Base-by-base conservation (phyloP, 2,113 vertebrate genomes). In the Atractosteus spatula region DNA sequence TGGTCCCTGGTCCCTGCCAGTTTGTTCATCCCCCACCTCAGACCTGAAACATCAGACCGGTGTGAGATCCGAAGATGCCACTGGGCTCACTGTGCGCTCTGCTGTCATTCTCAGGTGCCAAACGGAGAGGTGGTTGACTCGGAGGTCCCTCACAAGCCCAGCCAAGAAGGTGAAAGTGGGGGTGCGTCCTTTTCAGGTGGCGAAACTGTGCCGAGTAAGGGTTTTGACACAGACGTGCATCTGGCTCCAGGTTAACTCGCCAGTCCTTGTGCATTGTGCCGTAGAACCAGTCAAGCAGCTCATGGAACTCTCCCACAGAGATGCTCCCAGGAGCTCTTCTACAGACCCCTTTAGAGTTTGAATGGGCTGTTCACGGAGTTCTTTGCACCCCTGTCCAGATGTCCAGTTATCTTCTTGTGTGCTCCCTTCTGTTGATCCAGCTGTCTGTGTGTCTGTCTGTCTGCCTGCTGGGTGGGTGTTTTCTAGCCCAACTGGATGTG, bases 161-260 rank as follows among this genome's bases (percentile, higher is more conserved):
- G 77, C 76, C 81, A 88, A 8, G 93, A 92, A 69, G 85, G 87
- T 68, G 92, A 90, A 71, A 83, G 73, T 4, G 86, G 83, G 70
- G 82, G 81, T 74, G 81, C 84, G 73, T 72, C 84, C 1, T 89
- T 92, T 75, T 81, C 84, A n/a, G 85, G 43, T 67, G 89, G 84
- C 8, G 92, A 95, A 16, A 71, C 87, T 16, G 88, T 94, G 14
- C 91, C 94, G 69, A 83, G 96, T 96, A 93, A 76, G 79, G 66
- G 68, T 41, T 2, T 71, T 41, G 29, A 43, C 51, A 3, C 72
- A 64, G 42, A 4, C 10, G 3, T 17, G 10, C 42, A 3, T 44
- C 16, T 54, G 3, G 10, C 12, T 44, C 11, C 14, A 5, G 43
- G 13, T 41, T 66, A 45, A 45, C 13, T 45, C 54, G 63, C n/a